phyloP scores from a whole-genome alignment of 2,888 invertebrate genomes.

The Aphelenchoides bicaudatus region DNA sequence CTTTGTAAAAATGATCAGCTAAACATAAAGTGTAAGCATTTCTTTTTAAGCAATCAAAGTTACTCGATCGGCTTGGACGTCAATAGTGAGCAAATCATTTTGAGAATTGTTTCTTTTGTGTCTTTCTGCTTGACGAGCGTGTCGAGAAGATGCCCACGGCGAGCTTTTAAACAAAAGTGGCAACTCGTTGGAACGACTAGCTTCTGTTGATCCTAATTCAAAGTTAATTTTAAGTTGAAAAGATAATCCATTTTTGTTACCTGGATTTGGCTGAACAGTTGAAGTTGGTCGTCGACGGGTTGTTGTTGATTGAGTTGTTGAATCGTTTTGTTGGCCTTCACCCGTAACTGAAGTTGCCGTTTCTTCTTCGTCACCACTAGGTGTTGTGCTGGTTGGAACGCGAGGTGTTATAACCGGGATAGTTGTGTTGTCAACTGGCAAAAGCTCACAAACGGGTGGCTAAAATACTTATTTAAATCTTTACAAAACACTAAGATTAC shows the following conservation, averaged over 20 bases:
- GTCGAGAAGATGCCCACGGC: slow-evolving; percentile 20
- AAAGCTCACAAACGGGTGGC: slow-evolving; percentile 33
- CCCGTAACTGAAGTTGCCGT: slow-evolving; percentile 7
- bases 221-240: neutral
- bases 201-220: slow-evolving; percentile 12
- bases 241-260: too few relatives aligned
- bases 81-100: slow-evolving; percentile 19
- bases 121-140: slow-evolving; percentile 10
- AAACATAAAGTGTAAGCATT: slow-evolving; percentile 2
- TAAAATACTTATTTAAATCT: slow-evolving; percentile 10
- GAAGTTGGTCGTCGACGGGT: neutral
- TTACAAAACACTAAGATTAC: slow-evolving; percentile 29
- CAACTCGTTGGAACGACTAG: too few relatives aligned
- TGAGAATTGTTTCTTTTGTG: neutral
- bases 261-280: neutral
- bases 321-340: neutral
- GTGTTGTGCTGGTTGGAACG: neutral
- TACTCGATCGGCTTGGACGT: slow-evolving; percentile 20
- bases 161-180: slow-evolving; percentile 6
- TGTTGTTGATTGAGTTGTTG: neutral
- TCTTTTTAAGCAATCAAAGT: neutral
- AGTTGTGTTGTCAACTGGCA: slow-evolving; percentile 6
- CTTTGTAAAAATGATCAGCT: slow-evolving; percentile 26
- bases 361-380: neutral
- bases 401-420: neutral